Conservation (phyloP, 1,140 invertebrate genomes). For the Colletes latitarsis region DNA sequence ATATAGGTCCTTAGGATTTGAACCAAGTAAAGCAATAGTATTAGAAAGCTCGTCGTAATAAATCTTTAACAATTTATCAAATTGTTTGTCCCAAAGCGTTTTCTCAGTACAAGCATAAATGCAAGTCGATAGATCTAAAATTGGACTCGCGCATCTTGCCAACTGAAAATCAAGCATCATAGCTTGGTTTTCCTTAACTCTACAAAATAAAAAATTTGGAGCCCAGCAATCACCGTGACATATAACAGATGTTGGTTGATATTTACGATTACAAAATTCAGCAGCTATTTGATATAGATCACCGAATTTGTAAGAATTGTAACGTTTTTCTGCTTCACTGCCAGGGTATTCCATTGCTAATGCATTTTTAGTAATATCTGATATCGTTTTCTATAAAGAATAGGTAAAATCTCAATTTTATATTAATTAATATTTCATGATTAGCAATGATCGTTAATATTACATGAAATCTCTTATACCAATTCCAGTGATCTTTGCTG, state of each 20-base stretch:
- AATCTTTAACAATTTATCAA: slow-evolving; percentile 81
- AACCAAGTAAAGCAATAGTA: slow-evolving; percentile 83
- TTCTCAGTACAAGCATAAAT: slow-evolving; percentile 85
- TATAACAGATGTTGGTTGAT: slow-evolving; percentile 81
- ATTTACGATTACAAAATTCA: slow-evolving; percentile 60
- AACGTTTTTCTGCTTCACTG: slow-evolving; percentile 82
- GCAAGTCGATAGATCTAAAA: slow-evolving; percentile 84
- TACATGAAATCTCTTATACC: slow-evolving; percentile 85
- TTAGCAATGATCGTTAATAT: neutral
- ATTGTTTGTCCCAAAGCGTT: slow-evolving; percentile 82
- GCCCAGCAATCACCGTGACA: slow-evolving; percentile 88
- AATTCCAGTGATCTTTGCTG: slow-evolving; percentile 81
- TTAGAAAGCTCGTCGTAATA: slow-evolving; percentile 83
- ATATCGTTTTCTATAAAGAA: slow-evolving; percentile 65
- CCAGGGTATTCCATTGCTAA: slow-evolving; percentile 84
- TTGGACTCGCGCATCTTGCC: slow-evolving; percentile 82
- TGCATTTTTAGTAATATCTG: slow-evolving; percentile 83
- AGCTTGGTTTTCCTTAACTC: slow-evolving; percentile 76
- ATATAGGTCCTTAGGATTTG: slow-evolving; percentile 83
- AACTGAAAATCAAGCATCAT: slow-evolving; percentile 88
- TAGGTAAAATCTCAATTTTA: neutral
- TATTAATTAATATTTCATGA: neutral
- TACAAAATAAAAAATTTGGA: slow-evolving; percentile 86
- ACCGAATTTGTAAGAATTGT: slow-evolving; percentile 69
- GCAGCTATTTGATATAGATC: slow-evolving; percentile 67